A percentile compares a stretch with the other conserved stretches of the same genome.
phyloP scores from a whole-genome alignment of 2,888 invertebrate genomes.

The Schizotus pectinicornis region DNA sequence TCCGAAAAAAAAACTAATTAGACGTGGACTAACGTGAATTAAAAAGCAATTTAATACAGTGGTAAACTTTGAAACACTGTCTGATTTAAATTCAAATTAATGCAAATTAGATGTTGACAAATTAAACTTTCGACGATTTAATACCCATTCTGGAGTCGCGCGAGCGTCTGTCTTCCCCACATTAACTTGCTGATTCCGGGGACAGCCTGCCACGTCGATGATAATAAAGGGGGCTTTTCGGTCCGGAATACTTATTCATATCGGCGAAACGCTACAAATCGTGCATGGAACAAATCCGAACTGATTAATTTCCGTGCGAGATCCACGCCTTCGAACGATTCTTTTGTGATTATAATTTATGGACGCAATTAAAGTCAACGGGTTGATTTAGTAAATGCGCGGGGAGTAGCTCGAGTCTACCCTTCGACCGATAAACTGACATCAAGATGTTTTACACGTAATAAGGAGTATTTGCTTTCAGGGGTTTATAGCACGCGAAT shows the following conservation, averaged over 20 bases:
- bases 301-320: not conserved
- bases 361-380: not conserved
- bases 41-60: constrained; percentile 5
- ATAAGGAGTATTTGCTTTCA: no score
- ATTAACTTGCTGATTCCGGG: not conserved
- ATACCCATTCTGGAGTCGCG: not conserved
- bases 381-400: constrained; percentile 6
- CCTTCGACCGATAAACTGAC: not conserved
- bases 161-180: not conserved
- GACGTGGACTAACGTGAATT: not conserved
- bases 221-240: not conserved
- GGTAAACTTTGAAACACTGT: not conserved
- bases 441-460: no score
- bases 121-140: constrained; percentile 3
- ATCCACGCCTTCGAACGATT: not conserved
- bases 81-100: constrained; percentile 10
- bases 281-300: not conserved
- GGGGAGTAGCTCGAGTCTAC: not conserved
- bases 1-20: no score
- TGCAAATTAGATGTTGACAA: constrained; percentile 9
- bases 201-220: not conserved
- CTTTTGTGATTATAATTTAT: constrained; percentile 2
- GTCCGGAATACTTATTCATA: not conserved
- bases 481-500: no score
- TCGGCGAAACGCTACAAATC: not conserved